Base-by-base conservation (phyloP, 37 sponge, comb jelly and placozoan genomes). In the Trichoplax adhaerens region DNA sequence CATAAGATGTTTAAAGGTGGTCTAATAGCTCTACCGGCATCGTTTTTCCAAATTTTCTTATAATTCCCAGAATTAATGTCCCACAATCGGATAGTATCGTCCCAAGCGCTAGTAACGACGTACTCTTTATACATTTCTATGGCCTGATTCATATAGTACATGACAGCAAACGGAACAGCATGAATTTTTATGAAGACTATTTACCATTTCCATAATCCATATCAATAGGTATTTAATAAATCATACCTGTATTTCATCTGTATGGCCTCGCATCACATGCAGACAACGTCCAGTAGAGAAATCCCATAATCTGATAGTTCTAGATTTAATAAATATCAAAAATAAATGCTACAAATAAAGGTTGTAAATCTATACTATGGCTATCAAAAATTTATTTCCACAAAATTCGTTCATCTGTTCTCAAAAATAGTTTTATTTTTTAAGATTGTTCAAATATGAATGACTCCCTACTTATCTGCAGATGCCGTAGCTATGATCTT, bases 81-180 rank as follows among this genome's bases (percentile, higher is more conserved):
- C 90, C 90, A 89, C 12, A 89, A 72, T 57, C 90, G 54, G 7
- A 89, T 54, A 52, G 85, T 77, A 48, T 65, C 53, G 64, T 89
- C 90, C 90, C 90, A 89, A 1, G 83, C 82, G 0, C 90, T 83
- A 29, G 87, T 70, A 58, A 83, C 70, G 71, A 6, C 57, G 71
- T 48, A 69, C 57, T 7, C 57, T 58, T 57, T 69, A 57, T 3
- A 57, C 57, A 10, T 69, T 57, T 69, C 71, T 58, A 6, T 57
- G 71, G 3, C 55, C 29, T 57, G 8, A 69, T 10, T 69, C 58
- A 57, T 57, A 10, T 48, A 69, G 4, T 3, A 57, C 55, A 52
- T 58, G 12, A 7, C 57, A 57, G 46, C 5, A 29, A 69, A 69
- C 10, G 3, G 57, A 7, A 3, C 4, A 57, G 58, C 71, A 69